phyloP scores from a whole-genome alignment of 2,888 invertebrate species.

The Didymodactylos carnosus region DNA sequence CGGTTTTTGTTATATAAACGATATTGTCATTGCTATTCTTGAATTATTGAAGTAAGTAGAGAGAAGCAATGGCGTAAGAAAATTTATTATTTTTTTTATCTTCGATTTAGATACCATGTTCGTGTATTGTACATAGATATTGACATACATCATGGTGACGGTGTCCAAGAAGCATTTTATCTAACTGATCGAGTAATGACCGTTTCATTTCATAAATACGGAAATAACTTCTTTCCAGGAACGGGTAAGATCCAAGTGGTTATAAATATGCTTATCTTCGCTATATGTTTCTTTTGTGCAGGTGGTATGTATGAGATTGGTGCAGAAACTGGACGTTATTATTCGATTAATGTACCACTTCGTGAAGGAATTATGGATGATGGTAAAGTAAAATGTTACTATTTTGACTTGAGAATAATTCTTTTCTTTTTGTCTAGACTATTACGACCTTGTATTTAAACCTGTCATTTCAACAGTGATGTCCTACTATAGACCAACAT shows the following conservation, averaged over 20 bases:
- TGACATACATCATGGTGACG: constrained; percentile 68
- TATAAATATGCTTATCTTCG: neutral
- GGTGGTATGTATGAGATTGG: constrained; percentile 73
- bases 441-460: constrained; percentile 50
- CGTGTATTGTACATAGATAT: constrained; percentile 92
- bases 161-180: constrained; percentile 89
- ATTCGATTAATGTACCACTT: constrained; percentile 90
- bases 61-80: neutral
- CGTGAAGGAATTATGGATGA: constrained; percentile 66
- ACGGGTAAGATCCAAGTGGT: constrained; percentile 42
- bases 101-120: constrained; percentile 79
- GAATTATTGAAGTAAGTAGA: constrained; percentile 52
- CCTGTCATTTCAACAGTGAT: constrained; percentile 70
- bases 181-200: constrained; percentile 95
- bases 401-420: neutral
- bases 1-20: constrained; percentile 97
- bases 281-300: neutral
- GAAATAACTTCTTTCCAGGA: constrained; percentile 89
- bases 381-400: neutral
- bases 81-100: constrained; percentile 15
- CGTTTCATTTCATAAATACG: constrained; percentile 94
- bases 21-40: constrained; percentile 86
- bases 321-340: constrained; percentile 78
- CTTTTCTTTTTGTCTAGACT: constrained; percentile 42
- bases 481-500: constrained; percentile 85